Evolutionary conservation across 2,797 vertebrate genomes (phyloP), one percentile per base, ranked within the genome.

Genomic region (Lacerta bilineata): DNA sequence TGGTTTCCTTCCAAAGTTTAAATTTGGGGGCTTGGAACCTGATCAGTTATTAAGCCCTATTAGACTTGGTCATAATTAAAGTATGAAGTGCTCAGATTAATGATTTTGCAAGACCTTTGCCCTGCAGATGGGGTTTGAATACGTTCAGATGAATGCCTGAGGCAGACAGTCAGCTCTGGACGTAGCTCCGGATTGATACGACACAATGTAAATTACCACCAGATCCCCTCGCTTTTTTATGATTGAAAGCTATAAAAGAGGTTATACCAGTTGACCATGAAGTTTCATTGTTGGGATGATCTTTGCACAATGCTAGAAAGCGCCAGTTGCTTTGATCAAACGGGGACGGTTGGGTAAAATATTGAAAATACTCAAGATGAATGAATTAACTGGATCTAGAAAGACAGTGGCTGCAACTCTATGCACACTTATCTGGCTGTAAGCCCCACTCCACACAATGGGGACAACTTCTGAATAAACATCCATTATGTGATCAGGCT

Each of bases 331-430:
- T 80, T 25, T 50, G 46, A 27, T 11, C 9, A 6, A 68, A 36
- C 68, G 74, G 78, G 78, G 80, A 39, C 8, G n/a, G 15, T n/a
- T 41, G 78, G 68, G 72, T 72, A 80, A 87, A 61, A 36, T 61
- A 27, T 61, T 75, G 33, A 39, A 61, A 76, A 76, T 59, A 41
- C 29, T 74, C 36, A 41, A 43, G 20, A 11, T 18, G 33, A 39
- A 39, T 68, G 55, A 55, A 77, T 69, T 39, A 83, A 76, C 15
- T 10, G 33, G 7, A 33, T 36, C n/a, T 18, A 25, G 36, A 82
- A 33, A 82, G 43, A 20, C 85, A 59, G 72, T 41, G 6, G 27
- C 10, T 46, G 50, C 23, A 80, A 17, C 79, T 39, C 39, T 29
- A 18, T 17, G 39, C 41, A 43, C n/a, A 27, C 10, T 59, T 69